Evolutionary conservation across 2,888 invertebrate genomes (phyloP).

Genomic region (Dasypolia templi): DNA sequence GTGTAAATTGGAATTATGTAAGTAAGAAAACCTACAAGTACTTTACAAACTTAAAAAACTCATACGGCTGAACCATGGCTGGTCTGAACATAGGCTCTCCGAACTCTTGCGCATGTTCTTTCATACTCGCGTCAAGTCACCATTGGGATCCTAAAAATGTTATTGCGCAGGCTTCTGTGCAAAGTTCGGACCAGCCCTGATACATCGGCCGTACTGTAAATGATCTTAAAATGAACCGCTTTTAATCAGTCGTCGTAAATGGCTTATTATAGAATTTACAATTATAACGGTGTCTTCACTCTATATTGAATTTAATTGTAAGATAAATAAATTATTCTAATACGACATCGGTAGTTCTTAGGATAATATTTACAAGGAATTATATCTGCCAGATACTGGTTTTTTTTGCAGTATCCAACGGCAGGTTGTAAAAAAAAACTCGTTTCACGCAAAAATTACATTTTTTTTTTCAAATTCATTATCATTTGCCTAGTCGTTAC

Average conservation of each 20-base stretch:
- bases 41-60: slow-evolving; percentile 58
- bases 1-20: slow-evolving; percentile 28
- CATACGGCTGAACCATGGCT: background rate
- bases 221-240: slow-evolving; percentile 56
- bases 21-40: slow-evolving; percentile 31
- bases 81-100: background rate
- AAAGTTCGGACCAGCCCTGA: background rate
- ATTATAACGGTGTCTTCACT: slow-evolving; percentile 41
- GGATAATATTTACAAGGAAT: background rate
- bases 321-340: slow-evolving; percentile 62
- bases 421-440: background rate
- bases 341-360: slow-evolving; percentile 21
- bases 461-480: too few species aligned
- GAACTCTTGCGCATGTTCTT: background rate
- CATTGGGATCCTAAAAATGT: background rate
- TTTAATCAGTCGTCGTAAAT: slow-evolving; percentile 62
- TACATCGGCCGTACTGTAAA: background rate
- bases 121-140: background rate
- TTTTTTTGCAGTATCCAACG: too few species aligned
- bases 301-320: slow-evolving; percentile 43
- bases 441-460: background rate
- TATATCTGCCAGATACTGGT: background rate
- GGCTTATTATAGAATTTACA: slow-evolving; percentile 59
- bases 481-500: background rate
- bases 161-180: background rate